Evolutionary conservation across 2,797 vertebrate species (phyloP), one percentile per base, ranked within the genome.

Genomic region (Astyanax mexicanus): DNA sequence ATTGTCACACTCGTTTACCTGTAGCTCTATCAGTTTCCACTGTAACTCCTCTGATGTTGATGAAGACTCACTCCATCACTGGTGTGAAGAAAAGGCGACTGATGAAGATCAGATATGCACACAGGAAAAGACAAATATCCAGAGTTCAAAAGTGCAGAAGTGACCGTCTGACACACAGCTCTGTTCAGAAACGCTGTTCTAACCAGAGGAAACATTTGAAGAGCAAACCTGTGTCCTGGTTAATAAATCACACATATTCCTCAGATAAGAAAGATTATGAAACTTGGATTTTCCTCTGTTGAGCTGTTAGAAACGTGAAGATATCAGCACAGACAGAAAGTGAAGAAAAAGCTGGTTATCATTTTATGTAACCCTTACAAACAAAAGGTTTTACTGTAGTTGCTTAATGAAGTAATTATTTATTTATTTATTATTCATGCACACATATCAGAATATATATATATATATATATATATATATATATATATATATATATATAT

Each of bases 221-320:
- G 67, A 75, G 49, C 71, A 49, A 61, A 17, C 69, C 55, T 27
- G 27, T 67, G 52, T 66, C 68, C 73, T 66, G 73, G 79, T 84
- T 84, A 84, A 82, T 84, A 80, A 80, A 82, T 82, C 72, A 80
- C 64, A 3, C 67, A 25, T 37, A 37, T 25, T 37, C 72, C 32
- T 72, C 21, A 73, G 81, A 81, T 84, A 80, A 75, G 61, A 57
- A 74, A 58, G 76, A 73, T 38, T 74, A n/a, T 38, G 68, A 71
- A 72, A 42, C 49, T 45, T 5, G 23, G n/a, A 38, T 72, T 69
- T 73, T 13, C 35, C 23, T 69, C 58, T 19, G 23, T 40, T 17
- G 29, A 21, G 11, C 12, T 35, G 17, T 52, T 54, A 49, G 11
- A 72, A 23, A n/a, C 5, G 44, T 3, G 6, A 38, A 45, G n/a